Percentiles rank a stretch among this genome's conserved stretches.
Conservation (phyloP, 23 tunicate species). For the Trididemnum clinides region DNA sequence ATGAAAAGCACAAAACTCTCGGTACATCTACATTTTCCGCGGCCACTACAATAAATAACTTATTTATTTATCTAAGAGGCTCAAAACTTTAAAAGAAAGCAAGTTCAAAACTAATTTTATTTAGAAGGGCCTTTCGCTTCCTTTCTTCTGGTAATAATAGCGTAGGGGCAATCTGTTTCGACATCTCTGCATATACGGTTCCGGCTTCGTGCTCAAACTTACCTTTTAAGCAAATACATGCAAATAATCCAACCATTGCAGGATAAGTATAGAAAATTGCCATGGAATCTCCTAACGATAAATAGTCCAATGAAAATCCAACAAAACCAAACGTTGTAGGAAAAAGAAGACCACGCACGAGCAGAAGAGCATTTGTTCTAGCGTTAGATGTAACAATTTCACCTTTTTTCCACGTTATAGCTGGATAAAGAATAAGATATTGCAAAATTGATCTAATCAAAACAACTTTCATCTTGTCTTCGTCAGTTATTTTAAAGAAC, state of each 20-base stretch:
- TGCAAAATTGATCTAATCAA: not conserved
- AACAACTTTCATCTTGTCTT: not conserved
- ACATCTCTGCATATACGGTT: no score
- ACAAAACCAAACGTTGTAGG: not conserved
- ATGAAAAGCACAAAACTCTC: no score
- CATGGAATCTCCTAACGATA: not conserved
- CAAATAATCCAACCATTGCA: constrained; percentile 10
- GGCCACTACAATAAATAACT: no score
- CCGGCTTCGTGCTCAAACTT: not conserved
- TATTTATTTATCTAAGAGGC: no score
- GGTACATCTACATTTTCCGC: no score
- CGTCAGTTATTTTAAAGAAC: not conserved
- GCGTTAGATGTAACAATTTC: not conserved
- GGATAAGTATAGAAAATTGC: constrained; percentile 20
- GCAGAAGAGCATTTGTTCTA: not conserved
- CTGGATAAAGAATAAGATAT: not conserved
- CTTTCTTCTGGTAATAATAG: no score
- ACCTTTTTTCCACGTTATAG: not conserved
- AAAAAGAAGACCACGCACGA: not conserved
- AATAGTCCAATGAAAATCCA: not conserved
- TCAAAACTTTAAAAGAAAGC: no score
- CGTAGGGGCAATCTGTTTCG: no score
- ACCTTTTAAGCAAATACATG: constrained; percentile 40
- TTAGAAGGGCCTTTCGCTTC: no score
- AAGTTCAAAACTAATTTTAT: no score